These are phyloP conservation scores for Leptinotarsa peninsularis DNA, from an alignment of 2,888 invertebrate genomes.

Conservation along the genomic window DNA sequence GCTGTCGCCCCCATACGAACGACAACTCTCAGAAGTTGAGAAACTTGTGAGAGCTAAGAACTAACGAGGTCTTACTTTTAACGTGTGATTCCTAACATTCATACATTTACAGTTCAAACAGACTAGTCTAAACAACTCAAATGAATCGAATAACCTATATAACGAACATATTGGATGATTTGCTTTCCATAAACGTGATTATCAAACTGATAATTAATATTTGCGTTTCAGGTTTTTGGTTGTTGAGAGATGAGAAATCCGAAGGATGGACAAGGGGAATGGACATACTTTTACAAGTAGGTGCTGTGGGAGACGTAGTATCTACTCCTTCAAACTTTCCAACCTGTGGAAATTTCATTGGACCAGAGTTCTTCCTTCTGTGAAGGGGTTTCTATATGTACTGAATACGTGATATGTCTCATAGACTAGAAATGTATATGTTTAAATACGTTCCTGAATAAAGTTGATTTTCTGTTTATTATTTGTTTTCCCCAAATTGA, in stretches of 20 bases:
- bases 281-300: slow-evolving; percentile 81
- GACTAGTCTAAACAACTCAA: too few species aligned
- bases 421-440: neutral
- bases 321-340: slow-evolving; percentile 80
- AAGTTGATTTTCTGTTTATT: slow-evolving; percentile 4
- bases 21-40: too few species aligned
- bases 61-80: too few species aligned
- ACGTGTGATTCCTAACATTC: too few species aligned
- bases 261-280: slow-evolving; percentile 81
- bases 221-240: slow-evolving; percentile 78
- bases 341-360: slow-evolving; percentile 80
- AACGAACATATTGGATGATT: too few species aligned
- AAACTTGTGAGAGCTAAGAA: too few species aligned
- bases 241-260: slow-evolving; percentile 81
- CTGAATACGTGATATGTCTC: neutral
- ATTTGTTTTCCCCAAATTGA: too few species aligned
- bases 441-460: neutral
- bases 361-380: slow-evolving; percentile 80
- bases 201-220: neutral
- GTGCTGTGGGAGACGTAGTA: slow-evolving; percentile 74
- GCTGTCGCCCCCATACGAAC: too few species aligned
- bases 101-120: too few species aligned
- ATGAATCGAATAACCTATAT: too few species aligned
- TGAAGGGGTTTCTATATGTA: slow-evolving; percentile 9
- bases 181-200: neutral